These are phyloP conservation scores for Caenorhabditis doughertyi DNA, from an alignment of 2,888 invertebrate genomes.

Conservation along the genomic window DNA sequence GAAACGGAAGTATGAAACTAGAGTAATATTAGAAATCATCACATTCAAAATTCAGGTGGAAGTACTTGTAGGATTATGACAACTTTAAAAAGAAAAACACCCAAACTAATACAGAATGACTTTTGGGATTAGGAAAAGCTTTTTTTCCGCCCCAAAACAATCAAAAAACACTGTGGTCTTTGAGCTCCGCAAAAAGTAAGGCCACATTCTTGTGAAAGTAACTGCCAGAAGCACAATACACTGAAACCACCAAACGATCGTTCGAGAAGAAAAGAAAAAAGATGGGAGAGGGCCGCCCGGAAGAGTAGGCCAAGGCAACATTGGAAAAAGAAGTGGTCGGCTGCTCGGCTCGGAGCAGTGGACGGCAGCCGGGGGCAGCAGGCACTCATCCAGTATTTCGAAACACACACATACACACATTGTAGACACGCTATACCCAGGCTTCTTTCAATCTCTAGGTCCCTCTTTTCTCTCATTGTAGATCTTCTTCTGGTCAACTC, in stretches of 20 bases:
- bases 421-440: constrained; percentile 2
- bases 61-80: too few species aligned
- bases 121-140: not conserved
- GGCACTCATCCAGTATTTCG: constrained; percentile 44
- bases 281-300: constrained; percentile 14
- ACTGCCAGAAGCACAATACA: constrained; percentile 16
- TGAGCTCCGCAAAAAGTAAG: constrained; percentile 28
- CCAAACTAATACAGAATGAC: constrained; percentile 2
- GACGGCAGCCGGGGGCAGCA: constrained; percentile 16
- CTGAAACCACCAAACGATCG: constrained; percentile 36
- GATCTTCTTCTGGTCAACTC: constrained; percentile 1
- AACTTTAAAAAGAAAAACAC: not conserved
- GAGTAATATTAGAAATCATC: too few species aligned
- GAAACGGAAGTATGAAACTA: too few species aligned
- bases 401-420: constrained; percentile 36
- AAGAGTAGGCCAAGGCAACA: constrained; percentile 35
- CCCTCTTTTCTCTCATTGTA: constrained; percentile 14
- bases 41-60: not conserved
- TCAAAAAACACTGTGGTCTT: constrained; percentile 32
- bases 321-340: constrained; percentile 43
- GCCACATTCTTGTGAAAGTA: constrained; percentile 1
- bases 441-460: constrained; percentile 9
- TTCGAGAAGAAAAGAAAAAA: constrained; percentile 28
- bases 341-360: constrained; percentile 17
- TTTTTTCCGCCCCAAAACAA: constrained; percentile 22